Base-by-base conservation (phyloP, 2,797 vertebrate species). In the Tauraco hartlaubi region DNA sequence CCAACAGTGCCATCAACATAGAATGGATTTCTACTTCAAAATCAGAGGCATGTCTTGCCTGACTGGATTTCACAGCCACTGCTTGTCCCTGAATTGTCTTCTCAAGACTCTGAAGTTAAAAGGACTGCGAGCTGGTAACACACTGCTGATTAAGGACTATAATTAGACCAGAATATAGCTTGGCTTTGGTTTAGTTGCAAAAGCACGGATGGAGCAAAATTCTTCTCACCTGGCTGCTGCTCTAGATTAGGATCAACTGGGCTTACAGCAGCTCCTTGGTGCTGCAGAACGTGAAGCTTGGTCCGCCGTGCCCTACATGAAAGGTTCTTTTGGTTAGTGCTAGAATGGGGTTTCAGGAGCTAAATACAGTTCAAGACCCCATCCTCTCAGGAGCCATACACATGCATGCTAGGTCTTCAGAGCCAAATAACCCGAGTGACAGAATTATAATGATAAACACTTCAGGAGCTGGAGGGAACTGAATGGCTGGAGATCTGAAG, bases 61-160 rank as follows among this genome's bases (percentile, higher is more conserved):
- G 92, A 89, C 86, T 95, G 93, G 74, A 91, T 94, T 96, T 96
- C 90, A 95, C 78, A 88, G 52, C 55, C 89, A 67, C 62, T 8
- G 4, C 74, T 81, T 80, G 66, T 73, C 86, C 93, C 78, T 81
- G 79, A 86, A 78, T 90, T 90, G 66, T 86, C 82, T 94, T 95
- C 79, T 88, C 1, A 12, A 88, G 56, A n/a, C 21, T 59, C 63
- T 44, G 75, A 89, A 75, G 72, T 80, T 88, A 51, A 77, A 83
- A 93, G 86, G 54, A 59, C 25, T 28, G 59, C 35, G 59, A 91
- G 72, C 46, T 91, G 22, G 66, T 81, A 76, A 89, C 67, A 76
- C 1, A 2, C 28, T 80, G 49, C 64, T 74, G 74, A 78, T 81
- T 80, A 84, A 86, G 52, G 43, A 16, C 76, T 81, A 5, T 59